phyloP scores from a whole-genome alignment of 2,113 vertebrate species.

The Etheostoma cragini region DNA sequence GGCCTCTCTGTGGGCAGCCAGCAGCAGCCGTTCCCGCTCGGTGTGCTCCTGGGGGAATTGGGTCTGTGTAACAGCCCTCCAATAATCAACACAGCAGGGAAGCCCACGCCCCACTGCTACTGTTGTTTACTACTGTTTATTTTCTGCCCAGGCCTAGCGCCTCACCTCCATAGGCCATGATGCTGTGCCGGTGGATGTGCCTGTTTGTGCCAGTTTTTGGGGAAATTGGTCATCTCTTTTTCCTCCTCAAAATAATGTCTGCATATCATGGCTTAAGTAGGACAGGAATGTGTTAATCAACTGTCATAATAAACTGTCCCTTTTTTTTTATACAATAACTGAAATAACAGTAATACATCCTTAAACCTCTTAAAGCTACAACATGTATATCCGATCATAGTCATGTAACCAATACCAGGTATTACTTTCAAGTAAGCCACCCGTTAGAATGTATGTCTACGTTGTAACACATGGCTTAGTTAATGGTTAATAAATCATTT shows the following conservation, averaged over 20 bases:
- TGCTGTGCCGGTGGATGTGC: constrained; percentile 35
- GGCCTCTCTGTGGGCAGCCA: constrained; percentile 64
- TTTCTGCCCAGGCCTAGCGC: constrained; percentile 51
- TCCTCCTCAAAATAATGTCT: not conserved
- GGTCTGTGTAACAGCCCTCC: constrained; percentile 74
- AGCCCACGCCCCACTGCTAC: constrained; percentile 60
- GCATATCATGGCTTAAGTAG: not conserved
- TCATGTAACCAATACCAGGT: not conserved
- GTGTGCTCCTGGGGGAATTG: constrained; percentile 38
- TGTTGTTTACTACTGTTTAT: constrained; percentile 80
- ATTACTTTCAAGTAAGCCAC: not conserved
- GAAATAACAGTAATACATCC: not conserved
- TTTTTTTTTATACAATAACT: not conserved
- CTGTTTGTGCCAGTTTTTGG: constrained; percentile 1
- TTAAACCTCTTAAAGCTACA: not conserved
- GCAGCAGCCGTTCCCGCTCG: constrained; percentile 64
- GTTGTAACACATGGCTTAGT: not conserved
- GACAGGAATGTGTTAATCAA: not conserved
- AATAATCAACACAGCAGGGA: constrained; percentile 79
- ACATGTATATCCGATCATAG: not conserved
- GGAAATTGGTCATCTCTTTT: constrained; percentile 3
- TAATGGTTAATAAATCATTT: not conserved
- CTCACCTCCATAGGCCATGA: constrained; percentile 61
- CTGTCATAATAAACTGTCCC: not conserved
- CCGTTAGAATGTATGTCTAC: not conserved